Conservation (phyloP, 2,113 vertebrate species). For the Tyrannus savana region DNA sequence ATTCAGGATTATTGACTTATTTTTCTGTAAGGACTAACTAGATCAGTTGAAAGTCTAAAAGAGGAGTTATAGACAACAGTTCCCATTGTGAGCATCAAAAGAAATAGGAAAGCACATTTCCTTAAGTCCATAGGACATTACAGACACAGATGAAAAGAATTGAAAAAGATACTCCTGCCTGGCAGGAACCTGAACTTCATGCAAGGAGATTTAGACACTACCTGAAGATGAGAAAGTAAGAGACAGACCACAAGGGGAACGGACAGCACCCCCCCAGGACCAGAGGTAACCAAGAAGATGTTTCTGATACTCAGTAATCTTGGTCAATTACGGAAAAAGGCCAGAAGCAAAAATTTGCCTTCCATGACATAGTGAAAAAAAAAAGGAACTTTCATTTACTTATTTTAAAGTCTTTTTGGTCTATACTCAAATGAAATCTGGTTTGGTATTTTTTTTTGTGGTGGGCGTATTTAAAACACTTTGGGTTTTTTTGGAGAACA, state of each 20-base stretch:
- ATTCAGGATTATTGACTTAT: background rate
- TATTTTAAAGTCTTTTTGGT: background rate
- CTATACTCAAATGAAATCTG: background rate
- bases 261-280: background rate
- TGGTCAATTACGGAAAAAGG: background rate
- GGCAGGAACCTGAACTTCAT: background rate
- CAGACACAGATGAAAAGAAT: background rate
- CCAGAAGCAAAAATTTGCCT: background rate
- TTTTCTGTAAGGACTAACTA: background rate
- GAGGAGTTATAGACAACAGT: accelerated
- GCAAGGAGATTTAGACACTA: background rate
- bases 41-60: background rate
- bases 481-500: background rate
- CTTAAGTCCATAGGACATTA: background rate
- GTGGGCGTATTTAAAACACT: background rate
- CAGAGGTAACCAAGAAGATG: background rate
- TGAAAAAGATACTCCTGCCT: background rate
- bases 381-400: background rate
- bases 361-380: background rate
- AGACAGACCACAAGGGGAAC: background rate
- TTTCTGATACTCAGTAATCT: accelerated
- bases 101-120: background rate
- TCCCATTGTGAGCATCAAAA: background rate
- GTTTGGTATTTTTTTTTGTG: background rate
- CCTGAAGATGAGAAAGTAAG: background rate